phyloP scores from a whole-genome alignment of 1,140 invertebrate genomes.

The Aethina tumida region DNA sequence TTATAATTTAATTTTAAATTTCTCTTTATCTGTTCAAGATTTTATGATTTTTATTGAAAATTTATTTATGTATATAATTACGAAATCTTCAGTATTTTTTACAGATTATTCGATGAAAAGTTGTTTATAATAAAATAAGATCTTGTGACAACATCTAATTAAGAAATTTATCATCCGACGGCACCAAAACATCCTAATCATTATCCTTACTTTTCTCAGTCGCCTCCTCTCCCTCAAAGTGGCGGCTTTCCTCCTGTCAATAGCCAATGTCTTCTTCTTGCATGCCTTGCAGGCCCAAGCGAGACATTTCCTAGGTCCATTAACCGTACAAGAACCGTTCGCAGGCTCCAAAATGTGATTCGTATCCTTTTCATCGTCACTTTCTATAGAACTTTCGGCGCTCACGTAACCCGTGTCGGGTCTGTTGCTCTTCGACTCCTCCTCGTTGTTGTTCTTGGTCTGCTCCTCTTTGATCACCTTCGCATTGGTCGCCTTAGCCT shows the following conservation, averaged over 20 bases:
- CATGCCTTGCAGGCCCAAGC: conserved; percentile 95
- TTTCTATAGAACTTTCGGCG: conserved; percentile 32
- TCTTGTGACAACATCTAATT: too few species aligned
- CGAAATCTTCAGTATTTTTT: neutral
- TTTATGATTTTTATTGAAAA: too few species aligned
- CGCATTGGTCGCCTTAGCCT: too few species aligned
- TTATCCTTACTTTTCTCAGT: conserved; percentile 74
- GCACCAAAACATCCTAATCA: too few species aligned
- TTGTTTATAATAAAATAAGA: too few species aligned
- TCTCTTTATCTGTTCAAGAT: too few species aligned
- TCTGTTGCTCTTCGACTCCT: too few species aligned
- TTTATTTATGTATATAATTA: neutral
- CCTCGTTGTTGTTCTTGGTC: too few species aligned
- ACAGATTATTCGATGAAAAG: neutral
- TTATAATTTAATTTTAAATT: too few species aligned
- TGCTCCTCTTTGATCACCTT: too few species aligned
- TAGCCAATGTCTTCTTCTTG: conserved; percentile 87
- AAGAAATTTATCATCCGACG: too few species aligned
- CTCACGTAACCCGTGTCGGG: conserved; percentile 31
- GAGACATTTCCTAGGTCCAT: conserved; percentile 65
- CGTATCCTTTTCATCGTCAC: conserved; percentile 34
- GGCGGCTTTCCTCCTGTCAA: conserved; percentile 92
- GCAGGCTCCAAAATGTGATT: conserved; percentile 44
- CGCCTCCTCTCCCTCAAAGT: conserved; percentile 87
- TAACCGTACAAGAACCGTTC: conserved; percentile 32